These are phyloP conservation scores for Hemicentrotus pulcherrimus DNA, from an alignment of 35 echinoderm and acorn worm species.

Conservation along the genomic window DNA sequence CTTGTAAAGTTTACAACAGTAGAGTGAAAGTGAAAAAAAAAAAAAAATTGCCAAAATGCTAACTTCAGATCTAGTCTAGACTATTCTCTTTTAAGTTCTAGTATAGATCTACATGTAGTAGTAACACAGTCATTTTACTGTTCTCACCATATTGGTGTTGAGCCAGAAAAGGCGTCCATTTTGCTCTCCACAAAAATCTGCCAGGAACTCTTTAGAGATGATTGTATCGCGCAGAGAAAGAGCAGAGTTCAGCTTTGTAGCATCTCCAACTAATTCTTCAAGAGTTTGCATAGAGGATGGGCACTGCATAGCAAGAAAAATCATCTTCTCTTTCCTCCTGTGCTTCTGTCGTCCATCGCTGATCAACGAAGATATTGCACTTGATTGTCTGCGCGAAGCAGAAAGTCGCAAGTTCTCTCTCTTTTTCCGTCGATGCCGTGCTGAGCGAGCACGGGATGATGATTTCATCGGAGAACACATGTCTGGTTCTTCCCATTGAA, in stretches of 20 bases:
- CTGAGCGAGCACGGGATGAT: not conserved
- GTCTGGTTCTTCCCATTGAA: conserved; percentile 50
- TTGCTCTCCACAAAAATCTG: conserved; percentile 25
- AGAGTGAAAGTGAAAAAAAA: no score
- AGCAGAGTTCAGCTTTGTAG: conserved; percentile 21
- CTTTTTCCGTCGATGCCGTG: conserved; percentile 15
- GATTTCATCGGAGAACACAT: conserved; percentile 44
- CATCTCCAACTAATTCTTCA: conserved; percentile 42
- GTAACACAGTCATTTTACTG: not conserved
- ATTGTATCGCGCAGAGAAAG: conserved; percentile 6
- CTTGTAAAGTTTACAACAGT: no score
- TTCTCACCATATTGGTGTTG: conserved; percentile 19
- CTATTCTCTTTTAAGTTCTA: not conserved
- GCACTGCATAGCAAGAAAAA: conserved; percentile 39
- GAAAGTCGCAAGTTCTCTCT: conserved; percentile 8
- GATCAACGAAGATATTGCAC: conserved; percentile 4
- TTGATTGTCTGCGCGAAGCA: not conserved
- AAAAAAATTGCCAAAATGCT: no score
- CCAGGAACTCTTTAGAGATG: conserved; percentile 6
- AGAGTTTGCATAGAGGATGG: not conserved
- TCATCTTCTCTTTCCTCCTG: conserved; percentile 36
- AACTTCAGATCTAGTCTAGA: no score
- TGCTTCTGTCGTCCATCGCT: conserved; percentile 41
- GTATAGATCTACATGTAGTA: no score
- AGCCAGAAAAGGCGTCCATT: conserved; percentile 15